Percentiles rank a stretch among this genome's conserved stretches.
Conservation (phyloP, 2,113 vertebrate species). For the Platichthys stellatus region DNA sequence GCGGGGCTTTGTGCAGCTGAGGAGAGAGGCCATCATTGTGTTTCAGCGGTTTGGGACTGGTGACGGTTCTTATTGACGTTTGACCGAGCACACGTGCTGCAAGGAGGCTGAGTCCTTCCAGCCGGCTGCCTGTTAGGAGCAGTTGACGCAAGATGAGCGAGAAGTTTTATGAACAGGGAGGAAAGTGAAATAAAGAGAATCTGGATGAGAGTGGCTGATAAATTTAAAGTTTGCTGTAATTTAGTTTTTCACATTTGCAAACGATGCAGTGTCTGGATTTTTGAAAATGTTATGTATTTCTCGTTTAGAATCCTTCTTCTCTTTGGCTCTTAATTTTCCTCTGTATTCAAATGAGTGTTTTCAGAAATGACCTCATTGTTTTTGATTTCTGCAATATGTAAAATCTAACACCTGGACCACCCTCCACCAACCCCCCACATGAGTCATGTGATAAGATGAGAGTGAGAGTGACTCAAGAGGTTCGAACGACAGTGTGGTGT, state of each 20-base stretch:
- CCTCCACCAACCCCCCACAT: background rate
- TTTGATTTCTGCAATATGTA: constrained; percentile 10
- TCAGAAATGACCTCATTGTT: constrained; percentile 7
- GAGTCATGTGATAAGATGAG: constrained; percentile 62
- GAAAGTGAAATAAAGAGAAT: too few relatives aligned
- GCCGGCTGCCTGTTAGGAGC: constrained; percentile 26
- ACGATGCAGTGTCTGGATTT: background rate
- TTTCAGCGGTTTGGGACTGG: constrained; percentile 37
- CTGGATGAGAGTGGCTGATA: background rate
- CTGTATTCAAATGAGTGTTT: background rate
- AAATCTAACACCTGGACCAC: constrained; percentile 28
- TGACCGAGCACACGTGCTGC: constrained; percentile 32
- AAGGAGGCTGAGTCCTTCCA: constrained; percentile 14
- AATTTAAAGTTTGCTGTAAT: background rate
- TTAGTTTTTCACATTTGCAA: background rate
- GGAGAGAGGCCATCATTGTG: constrained; percentile 42
- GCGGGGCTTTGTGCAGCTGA: constrained; percentile 61
- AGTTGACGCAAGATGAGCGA: background rate
- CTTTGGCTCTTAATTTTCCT: background rate
- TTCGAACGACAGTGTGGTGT: constrained; percentile 27
- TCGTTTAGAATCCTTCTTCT: too few relatives aligned
- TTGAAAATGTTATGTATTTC: background rate
- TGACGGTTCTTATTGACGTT: constrained; percentile 52
- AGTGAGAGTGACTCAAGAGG: constrained; percentile 54
- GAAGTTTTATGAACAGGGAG: background rate